Evolutionary conservation across 2,113 vertebrate genomes (phyloP).

Genomic region (Laticauda laticaudata): DNA sequence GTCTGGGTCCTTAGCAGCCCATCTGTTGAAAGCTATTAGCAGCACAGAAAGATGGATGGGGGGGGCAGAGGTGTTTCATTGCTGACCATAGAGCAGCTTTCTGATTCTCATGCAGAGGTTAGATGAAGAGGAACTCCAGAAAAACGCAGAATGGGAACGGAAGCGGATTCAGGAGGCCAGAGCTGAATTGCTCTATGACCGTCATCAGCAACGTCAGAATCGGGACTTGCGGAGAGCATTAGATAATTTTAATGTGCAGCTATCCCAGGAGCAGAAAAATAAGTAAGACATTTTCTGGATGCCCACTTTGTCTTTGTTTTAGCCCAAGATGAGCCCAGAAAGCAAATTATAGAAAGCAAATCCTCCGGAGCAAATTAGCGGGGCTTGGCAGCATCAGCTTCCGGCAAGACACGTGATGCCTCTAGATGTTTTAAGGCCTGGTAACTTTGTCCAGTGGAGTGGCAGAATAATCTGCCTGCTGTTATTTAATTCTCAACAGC

Average conservation of each 20-base stretch:
- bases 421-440: neutral
- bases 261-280: slow-evolving; percentile 70
- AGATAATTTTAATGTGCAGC: slow-evolving; percentile 72
- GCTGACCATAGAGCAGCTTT: neutral
- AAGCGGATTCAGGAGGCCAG: slow-evolving; percentile 59
- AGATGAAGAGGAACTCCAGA: slow-evolving; percentile 62
- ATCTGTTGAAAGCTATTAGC: neutral
- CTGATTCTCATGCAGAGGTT: slow-evolving; percentile 61
- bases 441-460: neutral
- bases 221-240: slow-evolving; percentile 66
- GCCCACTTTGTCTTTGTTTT: neutral
- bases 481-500: neutral
- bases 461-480: neutral
- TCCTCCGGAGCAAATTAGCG: too few species aligned
- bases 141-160: slow-evolving; percentile 66
- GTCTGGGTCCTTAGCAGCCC: neutral
- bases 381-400: neutral
- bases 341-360: too few species aligned
- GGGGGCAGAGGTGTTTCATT: neutral
- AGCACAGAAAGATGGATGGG: neutral
- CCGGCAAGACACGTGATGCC: neutral
- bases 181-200: slow-evolving; percentile 67
- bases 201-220: slow-evolving; percentile 61
- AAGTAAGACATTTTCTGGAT: slow-evolving; percentile 68
- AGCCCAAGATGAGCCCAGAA: neutral